Evolutionary conservation across 92 coral and sea anemone genomes (phyloP), one percentile per base, ranked within the genome.

Genomic region (Paragorgia papillata): DNA sequence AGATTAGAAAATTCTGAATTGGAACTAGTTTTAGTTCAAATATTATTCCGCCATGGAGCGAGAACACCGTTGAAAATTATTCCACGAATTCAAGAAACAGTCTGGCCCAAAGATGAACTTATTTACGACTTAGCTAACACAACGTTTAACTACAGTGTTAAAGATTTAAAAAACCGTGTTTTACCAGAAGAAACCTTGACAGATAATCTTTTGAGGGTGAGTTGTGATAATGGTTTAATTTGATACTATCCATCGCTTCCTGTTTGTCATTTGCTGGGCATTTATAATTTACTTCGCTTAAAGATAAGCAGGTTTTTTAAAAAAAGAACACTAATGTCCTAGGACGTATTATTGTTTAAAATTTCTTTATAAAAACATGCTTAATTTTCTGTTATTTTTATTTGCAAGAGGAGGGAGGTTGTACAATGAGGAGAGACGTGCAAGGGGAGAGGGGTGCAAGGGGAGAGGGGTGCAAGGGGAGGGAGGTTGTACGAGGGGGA

Each of bases 11-110:
- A 71, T 71, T 39, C 27, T 13, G 78, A 71, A 19, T 31, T 86
- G 18, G 80, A 94, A 26, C 79, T 92, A 21, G 87, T 89, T 8
- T 83, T 85, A 46, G 97, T 90, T 14, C 98, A 94, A 82, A 80
- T 94, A 31, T 88, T 92, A 2, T 94, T 94, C 40, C 88, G 98
- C 3, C 98, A 94, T 33, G 98, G 98, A 5, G 97, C 99, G 7
- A 71, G 99, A 62, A 95, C 99, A 0, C 99, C 99, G 9, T 64
- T 95, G 13, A 85, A 79, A 30, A 79, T 82, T 1, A 65, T 86
- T 1, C 99, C 97, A 0, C 80, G 82, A 9, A 33, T 75, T 5
- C 90, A 88, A 28, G 67, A 73, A 7, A 41, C 57, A 51, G 75
- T 73, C 33, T 95, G 99, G 99, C 83, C 85, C 25, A 86, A 86